phyloP scores from a whole-genome alignment of 2,113 vertebrate genomes.

The Tichodroma muraria region DNA sequence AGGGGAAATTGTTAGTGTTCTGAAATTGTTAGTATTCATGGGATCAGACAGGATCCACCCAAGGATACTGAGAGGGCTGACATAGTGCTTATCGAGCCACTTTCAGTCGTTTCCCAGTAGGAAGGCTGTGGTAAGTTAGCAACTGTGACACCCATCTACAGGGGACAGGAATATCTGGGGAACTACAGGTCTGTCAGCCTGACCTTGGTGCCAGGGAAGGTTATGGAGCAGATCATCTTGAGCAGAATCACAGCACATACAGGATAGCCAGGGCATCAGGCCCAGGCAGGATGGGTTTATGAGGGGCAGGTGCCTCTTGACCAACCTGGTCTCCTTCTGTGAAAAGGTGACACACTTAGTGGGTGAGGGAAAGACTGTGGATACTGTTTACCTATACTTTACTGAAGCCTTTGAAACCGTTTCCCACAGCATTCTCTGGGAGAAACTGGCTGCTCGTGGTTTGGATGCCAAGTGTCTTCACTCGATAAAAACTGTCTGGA shows the following conservation, averaged over 20 bases:
- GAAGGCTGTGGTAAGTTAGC: not conserved
- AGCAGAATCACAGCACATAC: not conserved
- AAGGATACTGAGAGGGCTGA: not conserved
- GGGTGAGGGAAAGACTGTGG: not conserved
- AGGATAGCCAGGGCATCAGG: not conserved
- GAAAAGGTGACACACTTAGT: not conserved
- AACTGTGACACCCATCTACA: not conserved
- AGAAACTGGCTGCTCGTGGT: not conserved
- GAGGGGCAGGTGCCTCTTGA: not conserved
- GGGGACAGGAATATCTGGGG: not conserved
- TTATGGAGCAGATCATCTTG: not conserved
- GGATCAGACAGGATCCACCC: not conserved
- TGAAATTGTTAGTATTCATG: not conserved
- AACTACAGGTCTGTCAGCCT: not conserved
- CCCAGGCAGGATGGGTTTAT: not conserved
- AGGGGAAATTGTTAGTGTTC: not conserved
- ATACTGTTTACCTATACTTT: not conserved
- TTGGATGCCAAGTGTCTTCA: not conserved
- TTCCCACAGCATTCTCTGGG: not conserved
- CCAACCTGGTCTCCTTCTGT: not conserved
- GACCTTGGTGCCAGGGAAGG: not conserved
- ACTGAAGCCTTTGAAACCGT: not conserved
- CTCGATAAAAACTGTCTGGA: not conserved
- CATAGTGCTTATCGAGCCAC: fast-evolving
- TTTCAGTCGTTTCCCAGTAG: not conserved